Percentiles rank a stretch among this genome's conserved stretches.
Conservation (phyloP, 2,888 invertebrate genomes). For the Pammene fasciana region DNA sequence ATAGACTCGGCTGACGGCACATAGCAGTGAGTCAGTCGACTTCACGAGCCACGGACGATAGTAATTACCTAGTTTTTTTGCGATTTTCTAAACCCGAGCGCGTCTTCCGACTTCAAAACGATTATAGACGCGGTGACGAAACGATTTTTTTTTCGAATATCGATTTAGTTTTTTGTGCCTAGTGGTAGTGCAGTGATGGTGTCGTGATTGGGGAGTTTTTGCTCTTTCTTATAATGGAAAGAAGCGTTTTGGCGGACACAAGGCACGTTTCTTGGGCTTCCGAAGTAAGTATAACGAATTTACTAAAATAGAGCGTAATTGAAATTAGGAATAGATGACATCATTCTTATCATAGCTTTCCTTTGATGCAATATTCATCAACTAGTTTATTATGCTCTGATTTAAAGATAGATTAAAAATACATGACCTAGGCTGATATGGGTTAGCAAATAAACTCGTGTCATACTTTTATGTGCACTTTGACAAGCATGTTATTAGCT, state of each 20-base stretch:
- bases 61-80: conserved; percentile 63
- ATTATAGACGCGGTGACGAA: conserved; percentile 52
- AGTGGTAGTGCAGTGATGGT: conserved; percentile 67
- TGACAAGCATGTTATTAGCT: too few relatives aligned
- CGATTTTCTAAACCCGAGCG: conserved; percentile 70
- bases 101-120: conserved; percentile 64
- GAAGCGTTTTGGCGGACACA: conserved; percentile 74
- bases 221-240: conserved; percentile 70
- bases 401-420: too few relatives aligned
- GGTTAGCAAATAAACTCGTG: too few relatives aligned
- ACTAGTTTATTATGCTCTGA: too few relatives aligned
- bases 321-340: background rate
- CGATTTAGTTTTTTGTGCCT: conserved; percentile 45
- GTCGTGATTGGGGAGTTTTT: conserved; percentile 61
- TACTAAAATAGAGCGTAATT: background rate
- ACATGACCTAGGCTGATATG: too few relatives aligned
- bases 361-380: too few relatives aligned
- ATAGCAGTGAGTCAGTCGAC: conserved; percentile 61
- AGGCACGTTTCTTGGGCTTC: conserved; percentile 78
- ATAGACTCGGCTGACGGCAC: conserved; percentile 58
- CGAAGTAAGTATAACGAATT: conserved; percentile 64
- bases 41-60: conserved; percentile 62
- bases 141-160: conserved; percentile 57
- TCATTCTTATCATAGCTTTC: too few relatives aligned
- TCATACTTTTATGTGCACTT: too few relatives aligned